Base-by-base conservation (phyloP, 2,888 invertebrate genomes). In the Drosophila dives region DNA sequence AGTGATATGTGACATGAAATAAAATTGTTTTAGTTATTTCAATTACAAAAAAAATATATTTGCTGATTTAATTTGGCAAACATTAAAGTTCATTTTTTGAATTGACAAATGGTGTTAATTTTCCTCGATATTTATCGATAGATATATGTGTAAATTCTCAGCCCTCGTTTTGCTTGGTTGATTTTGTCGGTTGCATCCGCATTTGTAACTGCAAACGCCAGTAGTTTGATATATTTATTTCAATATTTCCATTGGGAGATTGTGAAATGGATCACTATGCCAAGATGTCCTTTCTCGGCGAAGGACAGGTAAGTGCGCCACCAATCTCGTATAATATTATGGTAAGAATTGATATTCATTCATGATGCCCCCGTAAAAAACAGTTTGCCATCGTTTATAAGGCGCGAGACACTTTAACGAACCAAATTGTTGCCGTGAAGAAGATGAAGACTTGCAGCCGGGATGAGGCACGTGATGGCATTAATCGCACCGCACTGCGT, bases 311-410 rank as follows among this genome's bases (percentile, higher is more conserved):
- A 94, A 93, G 90, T 20, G 20, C 38, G 17, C 15, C 17, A 15
- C 54, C 20, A 79, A 32, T 3, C 45, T 5, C 32, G 3, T 6
- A 10, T 23, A 53, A 0, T 6, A 17, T 10, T 15, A 1, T 15
- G 29, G 11, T n/a, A 32, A 10, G 0, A 11, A 4, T 42, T 5
- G 11, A 48, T n/a, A 49, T 12, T 4, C 15, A 32, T 3, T 20
- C 15, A 8, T 66, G 53, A 8, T 66, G 53, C 17, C 23, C 11
- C 11, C n/a, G 49, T 38, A 3, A 7, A 58, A 23, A 45, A 45
- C 93, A 98, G 97, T 99, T 99, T 94, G 99, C 99, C 63, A 99
- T 98, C 48, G 99, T 99, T 0, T 99, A 99, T 93, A 99, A 99
- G 94, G 99, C 99, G 2, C 96, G 96, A 91, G 99, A 99, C 93